phyloP scores from a whole-genome alignment of 53 echinoderm and acorn worm genomes.

The Actinopyga echinites region DNA sequence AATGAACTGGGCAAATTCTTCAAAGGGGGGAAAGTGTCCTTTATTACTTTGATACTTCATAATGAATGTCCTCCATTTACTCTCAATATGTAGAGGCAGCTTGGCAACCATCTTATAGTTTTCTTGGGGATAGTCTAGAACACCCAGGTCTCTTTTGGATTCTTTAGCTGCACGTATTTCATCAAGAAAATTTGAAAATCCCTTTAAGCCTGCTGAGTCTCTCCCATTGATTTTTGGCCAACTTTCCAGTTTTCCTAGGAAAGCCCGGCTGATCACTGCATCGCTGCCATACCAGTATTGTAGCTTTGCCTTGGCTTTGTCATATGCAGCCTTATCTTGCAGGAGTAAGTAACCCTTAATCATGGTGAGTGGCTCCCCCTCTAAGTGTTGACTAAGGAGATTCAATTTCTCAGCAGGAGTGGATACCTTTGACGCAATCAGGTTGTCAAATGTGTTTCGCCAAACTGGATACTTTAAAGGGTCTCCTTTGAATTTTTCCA shows the following conservation, averaged over 20 bases:
- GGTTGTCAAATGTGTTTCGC: constrained; percentile 3
- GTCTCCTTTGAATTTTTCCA: constrained; percentile 18
- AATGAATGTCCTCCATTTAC: constrained; percentile 10
- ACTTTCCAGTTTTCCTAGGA: constrained; percentile 8
- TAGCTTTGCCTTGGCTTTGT: constrained; percentile 8
- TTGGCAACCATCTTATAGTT: constrained; percentile 16
- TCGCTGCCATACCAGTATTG: neutral
- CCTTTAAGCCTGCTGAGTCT: neutral
- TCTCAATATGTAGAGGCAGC: constrained; percentile 18
- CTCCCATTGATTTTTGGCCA: constrained; percentile 16
- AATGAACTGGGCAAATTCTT: constrained; percentile 1
- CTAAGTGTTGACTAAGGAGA: constrained; percentile 32
- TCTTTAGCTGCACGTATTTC: constrained; percentile 13
- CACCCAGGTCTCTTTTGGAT: constrained; percentile 1
- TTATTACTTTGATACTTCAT: too few relatives aligned
- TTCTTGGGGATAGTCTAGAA: constrained; percentile 25
- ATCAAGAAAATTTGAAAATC: neutral
- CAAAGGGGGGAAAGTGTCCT: neutral
- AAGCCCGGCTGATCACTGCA: constrained; percentile 9
- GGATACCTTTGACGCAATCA: neutral
- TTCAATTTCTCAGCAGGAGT: constrained; percentile 7
- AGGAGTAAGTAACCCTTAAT: constrained; percentile 8
- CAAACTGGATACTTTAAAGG: constrained; percentile 12
- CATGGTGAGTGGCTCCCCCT: constrained; percentile 27
- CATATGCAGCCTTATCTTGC: constrained; percentile 21